phyloP scores from a whole-genome alignment of 92 coral and sea anemone species.

The Phymanthus crucifer region DNA sequence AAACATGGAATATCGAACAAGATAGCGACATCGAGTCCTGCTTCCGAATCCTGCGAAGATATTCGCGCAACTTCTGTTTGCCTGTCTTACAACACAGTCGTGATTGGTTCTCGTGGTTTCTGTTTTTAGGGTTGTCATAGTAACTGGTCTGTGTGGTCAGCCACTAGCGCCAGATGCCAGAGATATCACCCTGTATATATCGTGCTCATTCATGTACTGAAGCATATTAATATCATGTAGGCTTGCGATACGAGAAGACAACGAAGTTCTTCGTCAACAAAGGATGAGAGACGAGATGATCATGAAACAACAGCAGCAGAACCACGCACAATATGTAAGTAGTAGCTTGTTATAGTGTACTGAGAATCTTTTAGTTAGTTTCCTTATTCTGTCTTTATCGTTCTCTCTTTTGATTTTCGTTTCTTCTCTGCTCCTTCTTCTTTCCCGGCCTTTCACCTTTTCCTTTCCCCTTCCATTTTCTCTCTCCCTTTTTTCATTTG shows the following conservation, averaged over 20 bases:
- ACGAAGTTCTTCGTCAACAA: conserved; percentile 67
- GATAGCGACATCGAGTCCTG: neutral
- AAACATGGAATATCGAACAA: too few species aligned
- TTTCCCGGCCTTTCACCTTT: too few species aligned
- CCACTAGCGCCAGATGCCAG: neutral
- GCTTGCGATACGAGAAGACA: conserved; percentile 53
- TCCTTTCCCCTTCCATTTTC: too few species aligned
- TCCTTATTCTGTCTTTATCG: too few species aligned
- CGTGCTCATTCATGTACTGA: neutral
- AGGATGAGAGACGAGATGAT: conserved; percentile 70
- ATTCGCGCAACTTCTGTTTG: neutral
- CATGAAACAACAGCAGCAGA: conserved; percentile 66
- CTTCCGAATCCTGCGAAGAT: neutral
- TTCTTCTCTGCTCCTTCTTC: too few species aligned
- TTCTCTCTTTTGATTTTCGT: too few species aligned
- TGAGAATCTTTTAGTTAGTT: neutral
- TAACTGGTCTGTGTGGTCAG: neutral
- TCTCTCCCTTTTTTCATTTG: too few species aligned
- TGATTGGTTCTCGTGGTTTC: too few species aligned
- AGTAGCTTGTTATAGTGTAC: neutral
- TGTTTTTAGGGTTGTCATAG: neutral
- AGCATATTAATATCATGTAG: neutral
- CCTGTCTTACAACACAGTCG: too few species aligned
- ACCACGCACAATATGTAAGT: conserved; percentile 68
- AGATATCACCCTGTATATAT: neutral